These are phyloP conservation scores for Pollimyrus isidori DNA, from an alignment of 2,113 vertebrate species.

Conservation along the genomic window DNA sequence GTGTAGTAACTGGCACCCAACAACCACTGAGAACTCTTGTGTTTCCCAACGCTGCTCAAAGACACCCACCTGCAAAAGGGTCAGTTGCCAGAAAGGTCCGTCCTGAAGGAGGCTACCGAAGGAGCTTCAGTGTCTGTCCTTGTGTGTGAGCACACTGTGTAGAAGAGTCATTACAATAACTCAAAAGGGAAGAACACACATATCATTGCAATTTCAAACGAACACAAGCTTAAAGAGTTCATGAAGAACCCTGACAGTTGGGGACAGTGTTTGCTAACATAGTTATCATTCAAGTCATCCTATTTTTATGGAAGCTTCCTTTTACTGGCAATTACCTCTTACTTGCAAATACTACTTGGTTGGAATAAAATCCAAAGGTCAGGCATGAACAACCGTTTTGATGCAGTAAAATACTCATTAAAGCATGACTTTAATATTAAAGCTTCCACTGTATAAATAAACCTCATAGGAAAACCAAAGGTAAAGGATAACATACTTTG, in stretches of 20 bases:
- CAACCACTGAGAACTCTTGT: not conserved
- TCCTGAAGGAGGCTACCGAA: conserved; percentile 65
- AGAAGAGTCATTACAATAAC: not conserved
- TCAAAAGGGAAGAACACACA: not conserved
- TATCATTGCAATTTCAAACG: not conserved
- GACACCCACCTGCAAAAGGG: conserved; percentile 66
- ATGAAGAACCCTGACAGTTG: not conserved
- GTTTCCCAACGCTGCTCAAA: not conserved
- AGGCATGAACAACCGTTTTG: not conserved
- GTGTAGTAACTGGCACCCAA: not conserved
- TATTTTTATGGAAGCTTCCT: not conserved
- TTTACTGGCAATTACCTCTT: not conserved
- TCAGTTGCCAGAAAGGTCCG: conserved; percentile 73
- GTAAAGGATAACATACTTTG: not conserved
- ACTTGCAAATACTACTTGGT: not conserved
- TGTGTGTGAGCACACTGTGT: conserved; percentile 10
- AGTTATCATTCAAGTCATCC: not conserved
- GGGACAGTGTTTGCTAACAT: not conserved
- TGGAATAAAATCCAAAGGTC: not conserved
- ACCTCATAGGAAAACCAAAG: not conserved
- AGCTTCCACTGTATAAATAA: not conserved
- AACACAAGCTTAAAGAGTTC: not conserved
- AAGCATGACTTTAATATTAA: not conserved
- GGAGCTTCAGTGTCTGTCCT: conserved; percentile 57
- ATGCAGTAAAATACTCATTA: not conserved